Evolutionary conservation across 30 jellyfish, hydroid and myxozoan genomes (phyloP), one percentile per base, ranked within the genome.

Genomic region (Aurelia aurita complex sp. Pacific): DNA sequence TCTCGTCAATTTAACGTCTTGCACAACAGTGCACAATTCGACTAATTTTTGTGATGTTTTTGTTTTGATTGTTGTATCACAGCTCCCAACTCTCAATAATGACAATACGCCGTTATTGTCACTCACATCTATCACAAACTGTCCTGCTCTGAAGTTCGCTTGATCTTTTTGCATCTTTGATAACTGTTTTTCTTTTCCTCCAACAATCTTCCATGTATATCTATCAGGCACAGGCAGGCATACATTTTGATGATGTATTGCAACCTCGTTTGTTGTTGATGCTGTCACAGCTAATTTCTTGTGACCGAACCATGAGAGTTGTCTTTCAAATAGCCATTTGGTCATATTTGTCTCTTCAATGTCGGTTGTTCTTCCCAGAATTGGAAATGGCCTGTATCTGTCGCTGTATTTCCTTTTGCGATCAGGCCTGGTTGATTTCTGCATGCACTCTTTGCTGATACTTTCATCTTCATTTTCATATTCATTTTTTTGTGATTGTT

Each of bases 371-470:
- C 72, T 73, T 15, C 75, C 87, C 36, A 43, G 75, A 67, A 73
- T 84, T 38, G 93, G 86, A 55, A 84, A 84, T 64, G 93, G 93
- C 29, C 53, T 74, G 55, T 73, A 84, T 42, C 93, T 73, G 40
- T 68, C 87, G 4, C 16, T 33, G 66, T 62, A 19, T 69, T 73
- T 84, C 34, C 91, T 57, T 32, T 82, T 82, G 8, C 93, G 87
- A 11, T 73, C 87, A 42, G 79, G 38, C 73, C 73, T 60, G 23
- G 50, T 73, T 52, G 50, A 64, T 64, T 19, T 84, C 54, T 50
- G 80, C 42, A 75, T 10, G 3, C 64, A 52, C 10, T 84, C 87
- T 16, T 73, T 61, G 50, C 4, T 38, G 67, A 54, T 10, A 42
- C 19, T 6, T 15, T 60, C 68, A 19, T 64, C 32, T 9, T 64